Percentiles rank a stretch among this genome's conserved stretches.
Conservation (phyloP, 1,140 invertebrate species). For the Cheumatopsyche charites region DNA sequence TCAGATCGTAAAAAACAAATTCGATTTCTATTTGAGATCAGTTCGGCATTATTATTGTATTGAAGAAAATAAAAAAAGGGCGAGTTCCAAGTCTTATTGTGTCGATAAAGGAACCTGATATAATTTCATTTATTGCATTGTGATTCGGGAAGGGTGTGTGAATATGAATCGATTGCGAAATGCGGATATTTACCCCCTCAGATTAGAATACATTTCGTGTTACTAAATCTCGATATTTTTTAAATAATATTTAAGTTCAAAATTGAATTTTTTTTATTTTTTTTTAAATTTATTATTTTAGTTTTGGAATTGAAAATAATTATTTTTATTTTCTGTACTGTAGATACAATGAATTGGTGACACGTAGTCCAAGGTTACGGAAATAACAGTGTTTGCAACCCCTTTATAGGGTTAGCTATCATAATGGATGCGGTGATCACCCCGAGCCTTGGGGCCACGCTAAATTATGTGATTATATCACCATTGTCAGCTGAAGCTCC, state of each 20-base stretch:
- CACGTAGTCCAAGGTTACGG: neutral
- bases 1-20: constrained; percentile 48
- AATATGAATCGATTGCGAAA: too few species aligned
- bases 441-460: constrained; percentile 44
- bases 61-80: constrained; percentile 43
- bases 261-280: neutral
- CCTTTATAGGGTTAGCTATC: constrained; percentile 18
- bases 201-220: constrained; percentile 6
- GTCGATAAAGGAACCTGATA: constrained; percentile 45
- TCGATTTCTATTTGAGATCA: constrained; percentile 47
- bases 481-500: constrained; percentile 45
- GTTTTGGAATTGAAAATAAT: neutral
- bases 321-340: neutral
- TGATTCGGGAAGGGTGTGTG: constrained; percentile 35
- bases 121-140: constrained; percentile 49
- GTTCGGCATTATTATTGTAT: constrained; percentile 45
- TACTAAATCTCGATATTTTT: neutral
- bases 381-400: constrained; percentile 7
- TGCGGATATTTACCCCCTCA: neutral
- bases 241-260: neutral
- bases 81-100: constrained; percentile 41
- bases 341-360: neutral
- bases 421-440: constrained; percentile 43
- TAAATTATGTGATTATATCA: constrained; percentile 48
- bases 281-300: neutral